Percentiles rank a stretch among this genome's conserved stretches.
These are phyloP conservation scores for Strigamia transsilvanica DNA, from an alignment of 2,888 invertebrate genomes.

Conservation along the genomic window DNA sequence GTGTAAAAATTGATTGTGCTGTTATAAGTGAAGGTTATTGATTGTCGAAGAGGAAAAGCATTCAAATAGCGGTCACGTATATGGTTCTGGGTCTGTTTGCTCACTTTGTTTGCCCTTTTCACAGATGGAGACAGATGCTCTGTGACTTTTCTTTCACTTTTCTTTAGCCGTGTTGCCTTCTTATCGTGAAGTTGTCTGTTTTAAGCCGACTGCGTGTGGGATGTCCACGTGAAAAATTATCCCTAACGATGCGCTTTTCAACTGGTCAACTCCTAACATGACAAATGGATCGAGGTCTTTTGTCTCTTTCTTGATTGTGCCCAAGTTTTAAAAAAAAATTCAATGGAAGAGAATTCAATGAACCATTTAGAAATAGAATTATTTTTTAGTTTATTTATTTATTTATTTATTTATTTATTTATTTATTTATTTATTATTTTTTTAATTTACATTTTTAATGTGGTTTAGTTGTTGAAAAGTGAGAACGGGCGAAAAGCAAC, in stretches of 20 bases:
- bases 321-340: neutral
- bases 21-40: neutral
- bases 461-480: neutral
- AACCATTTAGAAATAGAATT: neutral
- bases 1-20: neutral
- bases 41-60: constrained; percentile 1
- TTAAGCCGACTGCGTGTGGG: neutral
- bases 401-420: neutral
- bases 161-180: neutral
- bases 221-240: constrained; percentile 21
- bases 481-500: neutral
- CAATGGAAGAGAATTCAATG: neutral
- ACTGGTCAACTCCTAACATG: constrained; percentile 8
- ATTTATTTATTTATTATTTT: too few species aligned
- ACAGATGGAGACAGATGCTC: constrained; percentile 12
- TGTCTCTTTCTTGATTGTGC: constrained; percentile 10
- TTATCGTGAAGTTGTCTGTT: neutral
- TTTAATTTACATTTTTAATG: too few species aligned
- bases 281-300: constrained; percentile 3
- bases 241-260: constrained; percentile 17
- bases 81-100: neutral
- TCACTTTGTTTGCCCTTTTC: constrained; percentile 20
- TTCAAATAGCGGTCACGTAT: constrained; percentile 26
- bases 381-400: constrained; percentile 5
- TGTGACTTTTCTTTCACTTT: constrained; percentile 20